Percentiles rank a stretch among this genome's conserved stretches.
Evolutionary conservation across 2,113 vertebrate species (phyloP).

Genomic region (Pleuronectes platessa): DNA sequence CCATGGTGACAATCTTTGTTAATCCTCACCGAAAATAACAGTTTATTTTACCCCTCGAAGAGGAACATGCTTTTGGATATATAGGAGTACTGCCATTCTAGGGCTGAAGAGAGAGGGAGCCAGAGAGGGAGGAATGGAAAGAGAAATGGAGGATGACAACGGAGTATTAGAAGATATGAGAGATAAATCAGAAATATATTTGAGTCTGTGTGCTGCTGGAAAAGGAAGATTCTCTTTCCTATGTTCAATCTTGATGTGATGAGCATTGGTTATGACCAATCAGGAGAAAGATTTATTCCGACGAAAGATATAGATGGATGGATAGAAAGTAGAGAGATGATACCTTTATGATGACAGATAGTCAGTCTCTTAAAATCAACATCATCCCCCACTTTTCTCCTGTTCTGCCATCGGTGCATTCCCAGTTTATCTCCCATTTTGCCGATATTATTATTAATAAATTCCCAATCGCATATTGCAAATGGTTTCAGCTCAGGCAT

Average conservation of each 20-base stretch:
- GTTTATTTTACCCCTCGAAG: constrained; percentile 62
- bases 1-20: constrained; percentile 79
- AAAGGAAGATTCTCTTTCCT: background rate
- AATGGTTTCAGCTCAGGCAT: constrained; percentile 29
- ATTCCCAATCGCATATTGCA: constrained; percentile 16
- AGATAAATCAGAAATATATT: constrained; percentile 33
- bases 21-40: constrained; percentile 66
- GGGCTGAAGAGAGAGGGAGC: constrained; percentile 34
- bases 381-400: background rate
- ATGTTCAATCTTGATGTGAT: constrained; percentile 30
- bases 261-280: constrained; percentile 18
- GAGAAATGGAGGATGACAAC: constrained; percentile 3
- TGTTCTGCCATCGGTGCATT: background rate
- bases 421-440: constrained; percentile 8
- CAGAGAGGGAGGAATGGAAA: constrained; percentile 8
- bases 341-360: background rate
- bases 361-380: constrained; percentile 6
- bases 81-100: constrained; percentile 62
- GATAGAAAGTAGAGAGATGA: background rate
- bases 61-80: constrained; percentile 52
- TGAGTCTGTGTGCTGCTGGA: constrained; percentile 8
- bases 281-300: constrained; percentile 13
- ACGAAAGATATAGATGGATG: background rate
- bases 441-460: constrained; percentile 21
- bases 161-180: constrained; percentile 2